phyloP scores from a whole-genome alignment of 2,797 vertebrate species.

The Gymnocypris eckloni region DNA sequence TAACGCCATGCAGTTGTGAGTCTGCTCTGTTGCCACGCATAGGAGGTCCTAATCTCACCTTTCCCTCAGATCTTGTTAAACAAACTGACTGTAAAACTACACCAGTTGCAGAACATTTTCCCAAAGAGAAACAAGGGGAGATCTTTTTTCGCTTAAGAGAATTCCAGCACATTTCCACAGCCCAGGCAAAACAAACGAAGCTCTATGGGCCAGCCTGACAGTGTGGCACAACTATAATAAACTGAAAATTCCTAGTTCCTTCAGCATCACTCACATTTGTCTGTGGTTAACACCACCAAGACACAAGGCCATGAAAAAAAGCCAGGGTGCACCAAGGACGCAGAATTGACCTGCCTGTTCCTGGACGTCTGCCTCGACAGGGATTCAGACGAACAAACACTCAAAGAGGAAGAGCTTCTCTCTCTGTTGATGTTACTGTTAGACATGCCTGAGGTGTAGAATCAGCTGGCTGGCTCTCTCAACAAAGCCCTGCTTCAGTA shows the following conservation, averaged over 20 bases:
- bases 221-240: slow-evolving; percentile 56
- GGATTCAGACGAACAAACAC: slow-evolving; percentile 38
- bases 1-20: slow-evolving; percentile 47
- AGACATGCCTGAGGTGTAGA: slow-evolving; percentile 60
- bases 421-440: slow-evolving; percentile 46
- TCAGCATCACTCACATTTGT: slow-evolving; percentile 54
- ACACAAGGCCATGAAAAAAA: slow-evolving; percentile 29
- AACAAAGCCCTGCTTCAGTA: slow-evolving; percentile 64
- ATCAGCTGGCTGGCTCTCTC: slow-evolving; percentile 61
- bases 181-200: slow-evolving; percentile 50
- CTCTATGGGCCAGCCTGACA: slow-evolving; percentile 31
- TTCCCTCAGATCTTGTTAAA: slow-evolving; percentile 48
- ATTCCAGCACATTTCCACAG: slow-evolving; percentile 50
- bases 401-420: slow-evolving; percentile 36
- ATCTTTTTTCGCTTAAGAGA: slow-evolving; percentile 40
- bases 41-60: slow-evolving; percentile 45
- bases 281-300: slow-evolving; percentile 47
- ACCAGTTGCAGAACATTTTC: slow-evolving; percentile 17
- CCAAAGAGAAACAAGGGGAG: slow-evolving; percentile 32
- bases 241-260: slow-evolving; percentile 53
- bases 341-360: slow-evolving; percentile 32
- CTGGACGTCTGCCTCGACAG: slow-evolving; percentile 33
- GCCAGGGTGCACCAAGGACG: slow-evolving; percentile 35
- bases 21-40: slow-evolving; percentile 25
- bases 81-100: slow-evolving; percentile 48